Base-by-base conservation (phyloP, 2,888 invertebrate species). In the Xestia c-nigrum region DNA sequence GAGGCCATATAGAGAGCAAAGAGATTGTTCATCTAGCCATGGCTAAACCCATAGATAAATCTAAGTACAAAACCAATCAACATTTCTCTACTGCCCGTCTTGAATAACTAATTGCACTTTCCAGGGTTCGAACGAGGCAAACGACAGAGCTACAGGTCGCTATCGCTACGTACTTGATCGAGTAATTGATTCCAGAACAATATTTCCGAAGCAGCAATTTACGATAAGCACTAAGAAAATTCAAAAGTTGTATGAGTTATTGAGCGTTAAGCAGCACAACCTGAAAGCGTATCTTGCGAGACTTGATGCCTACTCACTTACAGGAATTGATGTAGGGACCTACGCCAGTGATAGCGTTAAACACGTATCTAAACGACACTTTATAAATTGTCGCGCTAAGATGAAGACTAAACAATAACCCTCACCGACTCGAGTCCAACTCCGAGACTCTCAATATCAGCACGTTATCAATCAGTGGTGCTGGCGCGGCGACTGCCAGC, bases 401-500 rank as follows among this genome's bases (percentile, higher is more conserved):
- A 31, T 31, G 31, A 59, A 57, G 57, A 14, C 63, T 43, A 43
- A 64, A 64, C 55, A 63, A 55, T 74, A 72, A 50, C 50, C 40
- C 50, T 63, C 7, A 10, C 38, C n/a, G 38, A 43, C 14, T 46
- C 38, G 57, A 31, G 46, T 72, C 59, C 63, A 59, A 74, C 50
- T 81, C 77, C 55, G 64, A 72, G 64, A 80, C 50, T 81, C 72
- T 61, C 59, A 74, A 74, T 74, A 83, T 84, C 86, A 79, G 74
- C 84, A 74, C 74, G 78, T 86, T 80, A 86, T 88, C 84, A 85
- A 85, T 85, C 80, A 87, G 83, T 76, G 86, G n/a, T 14, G 38
- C 38, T 52, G 69, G 80, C 72, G 82, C 72, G 76, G 75, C 76
- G 80, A 43, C 31, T 76, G 76, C 71, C 80, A 74, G 84, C 85